phyloP scores from a whole-genome alignment of 2,797 vertebrate genomes.

The Erpetoichthys calabaricus region DNA sequence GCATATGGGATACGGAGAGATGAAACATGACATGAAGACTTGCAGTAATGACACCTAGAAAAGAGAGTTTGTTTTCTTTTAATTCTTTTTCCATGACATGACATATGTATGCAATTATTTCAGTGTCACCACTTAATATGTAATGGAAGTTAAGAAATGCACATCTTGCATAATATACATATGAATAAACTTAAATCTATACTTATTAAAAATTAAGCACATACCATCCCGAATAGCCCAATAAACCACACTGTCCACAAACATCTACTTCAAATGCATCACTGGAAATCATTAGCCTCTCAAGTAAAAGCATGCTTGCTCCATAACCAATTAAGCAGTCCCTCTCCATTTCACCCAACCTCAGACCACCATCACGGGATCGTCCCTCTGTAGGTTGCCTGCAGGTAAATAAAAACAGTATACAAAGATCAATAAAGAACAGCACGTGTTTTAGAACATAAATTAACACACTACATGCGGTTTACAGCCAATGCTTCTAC shows the following conservation, averaged over 20 bases:
- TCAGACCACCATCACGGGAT: slow-evolving; percentile 87
- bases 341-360: slow-evolving; percentile 94
- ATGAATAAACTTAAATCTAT: no score
- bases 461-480: no score
- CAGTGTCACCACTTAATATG: no score
- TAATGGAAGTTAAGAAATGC: no score
- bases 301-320: slow-evolving; percentile 90
- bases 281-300: slow-evolving; percentile 97
- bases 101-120: no score
- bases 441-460: slow-evolving; percentile 16
- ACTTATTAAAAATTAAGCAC: slow-evolving; percentile 17
- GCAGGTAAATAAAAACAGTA: neutral
- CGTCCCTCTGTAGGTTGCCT: slow-evolving; percentile 96
- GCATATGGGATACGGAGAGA: slow-evolving; percentile 91
- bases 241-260: slow-evolving; percentile 85
- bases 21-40: slow-evolving; percentile 89
- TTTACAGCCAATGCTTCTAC: no score
- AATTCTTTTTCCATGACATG: no score
- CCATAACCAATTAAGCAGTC: slow-evolving; percentile 97
- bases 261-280: slow-evolving; percentile 97
- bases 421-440: slow-evolving; percentile 2
- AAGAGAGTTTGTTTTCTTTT: neutral
- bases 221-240: slow-evolving; percentile 95
- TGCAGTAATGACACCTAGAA: slow-evolving; percentile 94
- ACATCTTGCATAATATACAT: no score